Conservation (phyloP, 2,113 vertebrate genomes). For the Prinia subflava region DNA sequence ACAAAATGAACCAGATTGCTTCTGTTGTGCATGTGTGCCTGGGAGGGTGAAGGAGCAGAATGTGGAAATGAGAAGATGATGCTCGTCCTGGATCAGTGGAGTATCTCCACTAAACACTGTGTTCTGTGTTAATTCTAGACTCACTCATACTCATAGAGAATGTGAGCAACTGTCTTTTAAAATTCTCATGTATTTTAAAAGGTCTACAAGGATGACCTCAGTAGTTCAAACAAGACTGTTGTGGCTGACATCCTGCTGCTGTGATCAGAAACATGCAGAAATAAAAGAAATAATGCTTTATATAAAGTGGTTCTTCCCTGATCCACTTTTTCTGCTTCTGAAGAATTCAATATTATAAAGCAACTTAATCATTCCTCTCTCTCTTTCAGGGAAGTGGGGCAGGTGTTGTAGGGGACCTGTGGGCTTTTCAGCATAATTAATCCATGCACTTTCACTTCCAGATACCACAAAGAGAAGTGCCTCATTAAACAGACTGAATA, state of each 20-base stretch:
- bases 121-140: not conserved
- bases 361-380: not conserved
- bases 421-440: conserved; percentile 4
- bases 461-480: conserved; percentile 84
- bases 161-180: not conserved
- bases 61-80: not conserved
- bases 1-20: not conserved
- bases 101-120: not conserved
- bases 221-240: not conserved
- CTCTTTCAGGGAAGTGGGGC: not conserved
- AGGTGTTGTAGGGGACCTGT: not conserved
- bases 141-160: not conserved
- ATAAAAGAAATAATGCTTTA: not conserved
- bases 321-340: conserved; percentile 2
- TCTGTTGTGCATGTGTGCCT: not conserved
- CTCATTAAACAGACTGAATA: conserved; percentile 88
- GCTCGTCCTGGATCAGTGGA: conserved; percentile 14
- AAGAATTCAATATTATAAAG: not conserved
- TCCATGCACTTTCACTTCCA: conserved; percentile 73
- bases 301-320: not conserved
- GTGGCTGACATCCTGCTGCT: not conserved
- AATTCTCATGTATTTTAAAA: not conserved
- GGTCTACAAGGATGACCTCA: not conserved
- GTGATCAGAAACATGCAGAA: not conserved
- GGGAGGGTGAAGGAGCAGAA: not conserved